Base-by-base conservation (phyloP, 2,113 vertebrate species). In the Ctenomys sociabilis region DNA sequence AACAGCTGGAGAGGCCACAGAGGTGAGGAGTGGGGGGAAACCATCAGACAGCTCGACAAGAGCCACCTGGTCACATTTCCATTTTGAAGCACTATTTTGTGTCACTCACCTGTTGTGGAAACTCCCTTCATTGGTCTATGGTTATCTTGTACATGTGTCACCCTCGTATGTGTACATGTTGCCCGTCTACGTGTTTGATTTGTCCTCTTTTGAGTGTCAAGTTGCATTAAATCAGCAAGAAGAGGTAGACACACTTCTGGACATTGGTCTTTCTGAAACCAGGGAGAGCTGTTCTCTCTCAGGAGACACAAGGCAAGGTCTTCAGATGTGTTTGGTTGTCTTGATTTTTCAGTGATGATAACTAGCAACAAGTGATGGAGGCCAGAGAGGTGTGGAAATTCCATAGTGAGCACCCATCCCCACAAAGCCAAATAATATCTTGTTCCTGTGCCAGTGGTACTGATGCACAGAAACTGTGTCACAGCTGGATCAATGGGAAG, bases 371-470 rank as follows among this genome's bases (percentile, higher is more conserved):
- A 10, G 12, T 1, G 8, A 7, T 5, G 24, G 70, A 85, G 43
- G 17, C 22, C 35, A 52, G 7, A 26, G 40, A 32, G 2, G 14
- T 5, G 5, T 85, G 7, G 10, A 0, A 54, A 12, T 26, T 35
- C 3, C 6, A 5, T 14, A 21, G 4, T 1, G 9, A 9, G 21
- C 43, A n/a, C 9, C 2, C 3, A 9, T 30, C 68, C 81, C 85
- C 45, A 7, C 9, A 21, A 19, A 64, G 43, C 32, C 5, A 32
- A 49, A 57, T 2, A 7, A 37, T 1, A 52, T 7, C 37, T 7
- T 21, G 32, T 22, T 64, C 72, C 5, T 5, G 0, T 12, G 7
- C 22, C 32, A 24, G 0, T 0, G 10, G 35, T 16, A 13, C 7
- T 9, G 40, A 43, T 6, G 37, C 72, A 75, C 11, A 10, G 37